Percentiles rank a stretch among this genome's conserved stretches.
Evolutionary conservation across 2,113 vertebrate genomes (phyloP).

Genomic region (Tiliqua scincoides): DNA sequence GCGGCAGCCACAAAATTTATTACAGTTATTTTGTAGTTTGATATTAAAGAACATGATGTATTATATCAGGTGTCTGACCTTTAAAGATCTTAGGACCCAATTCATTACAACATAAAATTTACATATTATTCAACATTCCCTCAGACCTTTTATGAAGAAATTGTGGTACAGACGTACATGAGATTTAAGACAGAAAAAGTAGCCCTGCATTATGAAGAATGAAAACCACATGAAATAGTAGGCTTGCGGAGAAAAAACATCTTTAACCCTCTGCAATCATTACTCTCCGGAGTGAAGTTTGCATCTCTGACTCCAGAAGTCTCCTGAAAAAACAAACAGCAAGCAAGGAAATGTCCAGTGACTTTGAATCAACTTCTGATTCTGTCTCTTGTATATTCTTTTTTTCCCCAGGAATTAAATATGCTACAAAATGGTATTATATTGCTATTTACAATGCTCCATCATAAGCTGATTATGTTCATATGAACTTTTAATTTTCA

Average conservation of each 20-base stretch:
- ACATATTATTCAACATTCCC: slow-evolving; percentile 84
- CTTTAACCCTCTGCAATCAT: slow-evolving; percentile 57
- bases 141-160: slow-evolving; percentile 80
- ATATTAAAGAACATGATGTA: slow-evolving; percentile 87
- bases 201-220: slow-evolving; percentile 47
- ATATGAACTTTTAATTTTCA: background rate
- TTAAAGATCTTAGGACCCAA: slow-evolving; percentile 87
- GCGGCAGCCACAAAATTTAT: slow-evolving; percentile 79
- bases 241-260: slow-evolving; percentile 9
- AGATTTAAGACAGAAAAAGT: slow-evolving; percentile 68
- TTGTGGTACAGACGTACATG: slow-evolving; percentile 69
- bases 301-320: slow-evolving; percentile 12
- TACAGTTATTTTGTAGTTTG: slow-evolving; percentile 86
- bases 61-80: slow-evolving; percentile 86
- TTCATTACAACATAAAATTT: slow-evolving; percentile 88
- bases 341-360: background rate
- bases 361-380: background rate
- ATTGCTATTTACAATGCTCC: too few relatives aligned
- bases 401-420: background rate
- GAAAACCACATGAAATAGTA: slow-evolving; percentile 47
- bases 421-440: background rate
- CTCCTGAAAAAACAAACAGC: slow-evolving; percentile 49
- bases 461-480: background rate
- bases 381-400: background rate
- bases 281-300: slow-evolving; percentile 23